These are phyloP conservation scores for Chelonia mydas DNA, from an alignment of 2,797 vertebrate species.

Conservation along the genomic window DNA sequence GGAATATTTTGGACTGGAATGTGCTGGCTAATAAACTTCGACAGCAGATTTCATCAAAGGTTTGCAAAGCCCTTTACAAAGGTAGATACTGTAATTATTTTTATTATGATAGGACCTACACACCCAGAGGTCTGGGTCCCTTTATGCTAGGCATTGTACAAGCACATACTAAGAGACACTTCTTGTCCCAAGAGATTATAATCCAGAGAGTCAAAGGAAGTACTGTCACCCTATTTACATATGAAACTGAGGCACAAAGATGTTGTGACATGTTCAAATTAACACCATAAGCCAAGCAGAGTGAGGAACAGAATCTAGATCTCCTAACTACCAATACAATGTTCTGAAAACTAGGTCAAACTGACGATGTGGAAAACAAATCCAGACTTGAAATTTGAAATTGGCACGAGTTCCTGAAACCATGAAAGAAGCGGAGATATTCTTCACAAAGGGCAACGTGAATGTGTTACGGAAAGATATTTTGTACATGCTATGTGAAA, in stretches of 20 bases:
- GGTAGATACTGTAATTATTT: neutral
- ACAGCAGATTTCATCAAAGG: neutral
- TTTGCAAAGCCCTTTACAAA: neutral
- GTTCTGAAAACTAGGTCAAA: neutral
- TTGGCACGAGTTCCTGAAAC: rapidly evolving
- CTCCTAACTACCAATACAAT: neutral
- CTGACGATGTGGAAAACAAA: neutral
- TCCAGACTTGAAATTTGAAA: neutral
- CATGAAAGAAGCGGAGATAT: neutral
- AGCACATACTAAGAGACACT: neutral
- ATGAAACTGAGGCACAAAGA: neutral
- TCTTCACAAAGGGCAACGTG: neutral
- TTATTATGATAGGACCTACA: neutral
- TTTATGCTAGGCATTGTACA: too few species aligned
- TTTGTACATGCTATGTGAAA: neutral
- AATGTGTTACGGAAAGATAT: neutral
- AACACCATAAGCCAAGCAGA: neutral
- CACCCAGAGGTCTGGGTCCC: neutral
- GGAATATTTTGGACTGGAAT: neutral
- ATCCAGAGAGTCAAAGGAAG: neutral
- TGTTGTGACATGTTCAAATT: neutral
- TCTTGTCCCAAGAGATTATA: neutral
- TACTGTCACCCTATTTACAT: neutral
- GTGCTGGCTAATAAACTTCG: neutral
- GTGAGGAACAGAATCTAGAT: neutral